Base-by-base conservation (phyloP, 30 jellyfish, hydroid and myxozoan genomes). In the Sanderia malayensis region DNA sequence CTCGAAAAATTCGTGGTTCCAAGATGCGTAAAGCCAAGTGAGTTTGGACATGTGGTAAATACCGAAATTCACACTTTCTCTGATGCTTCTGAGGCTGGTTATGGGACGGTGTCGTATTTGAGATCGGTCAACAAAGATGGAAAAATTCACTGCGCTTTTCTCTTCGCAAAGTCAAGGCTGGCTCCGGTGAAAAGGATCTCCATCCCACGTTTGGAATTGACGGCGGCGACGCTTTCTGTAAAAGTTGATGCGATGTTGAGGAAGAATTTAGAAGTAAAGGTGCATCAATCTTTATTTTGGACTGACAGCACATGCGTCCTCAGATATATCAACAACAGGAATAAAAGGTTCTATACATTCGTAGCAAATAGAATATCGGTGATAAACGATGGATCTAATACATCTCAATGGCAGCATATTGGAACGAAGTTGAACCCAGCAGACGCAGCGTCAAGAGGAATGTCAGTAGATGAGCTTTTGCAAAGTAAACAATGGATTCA, bases 401-500 rank as follows among this genome's bases (percentile, higher is more conserved):
- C 81, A 24, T 13, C 31, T 18, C 83, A 71, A 33, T 82, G 95
- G 95, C 61, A 67, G 21, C 44, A 82, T 34, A 34, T 73, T 1
- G 70, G 31, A 1, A 68, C 95, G 21, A 61, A 25, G 46, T 2
- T 9, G 23, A 82, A 62, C 59, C 83, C 88, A 6, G 83, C 83
- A 20, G 83, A 82, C 27, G 80, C 55, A 8, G 95, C 88, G 26
- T 82, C 88, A 46, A 61, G 83, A 60, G 87, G 95, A 18, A 55
- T 28, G 15, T 47, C 21, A 32, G 64, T 0, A 33, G 15, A 41
- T 41, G 55, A 41, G 55, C 55, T 41, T 41, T 41, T 41, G 8
- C 55, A 41, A 41, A 6, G 53, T 49, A 20, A 21, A 11, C 47
- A 76, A n/a, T 82, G 87, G 88, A 46, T 71, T 6, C 46, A 57